Conservation (phyloP, 2,113 vertebrate species). For the Nannospalax galili region DNA sequence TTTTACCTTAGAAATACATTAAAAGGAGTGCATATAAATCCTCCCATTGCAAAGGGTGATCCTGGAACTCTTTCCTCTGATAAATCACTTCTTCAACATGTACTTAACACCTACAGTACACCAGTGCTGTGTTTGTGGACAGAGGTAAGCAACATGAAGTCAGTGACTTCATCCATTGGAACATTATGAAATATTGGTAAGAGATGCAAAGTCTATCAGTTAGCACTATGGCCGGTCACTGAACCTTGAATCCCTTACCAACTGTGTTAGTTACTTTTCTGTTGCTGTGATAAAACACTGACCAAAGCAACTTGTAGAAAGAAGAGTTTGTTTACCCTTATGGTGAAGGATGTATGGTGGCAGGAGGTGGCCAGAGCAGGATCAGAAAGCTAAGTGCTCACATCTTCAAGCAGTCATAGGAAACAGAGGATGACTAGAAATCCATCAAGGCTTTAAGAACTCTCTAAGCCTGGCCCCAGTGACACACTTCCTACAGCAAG, state of each 20-base stretch:
- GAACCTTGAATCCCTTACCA: neutral
- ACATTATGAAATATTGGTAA: neutral
- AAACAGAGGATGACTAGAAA: too few species aligned
- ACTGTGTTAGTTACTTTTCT: too few species aligned
- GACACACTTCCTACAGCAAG: too few species aligned
- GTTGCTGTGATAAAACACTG: too few species aligned
- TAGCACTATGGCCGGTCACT: neutral
- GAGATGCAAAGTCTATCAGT: neutral
- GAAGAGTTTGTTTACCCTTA: too few species aligned
- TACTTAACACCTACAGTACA: neutral
- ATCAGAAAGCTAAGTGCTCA: too few species aligned
- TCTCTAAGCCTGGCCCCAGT: too few species aligned
- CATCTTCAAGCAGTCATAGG: too few species aligned
- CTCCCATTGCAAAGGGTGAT: neutral
- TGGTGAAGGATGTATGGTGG: too few species aligned
- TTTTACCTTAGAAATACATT: neutral
- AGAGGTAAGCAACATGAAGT: neutral
- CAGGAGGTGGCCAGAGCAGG: too few species aligned
- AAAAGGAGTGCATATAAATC: neutral
- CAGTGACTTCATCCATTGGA: neutral
- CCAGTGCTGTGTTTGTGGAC: neutral
- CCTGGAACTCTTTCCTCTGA: neutral
- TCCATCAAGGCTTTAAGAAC: too few species aligned
- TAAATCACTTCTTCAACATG: neutral
- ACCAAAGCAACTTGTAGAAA: too few species aligned